Evolutionary conservation across 2,113 vertebrate genomes (phyloP), one percentile per base, ranked within the genome.

Genomic region (Natator depressus): DNA sequence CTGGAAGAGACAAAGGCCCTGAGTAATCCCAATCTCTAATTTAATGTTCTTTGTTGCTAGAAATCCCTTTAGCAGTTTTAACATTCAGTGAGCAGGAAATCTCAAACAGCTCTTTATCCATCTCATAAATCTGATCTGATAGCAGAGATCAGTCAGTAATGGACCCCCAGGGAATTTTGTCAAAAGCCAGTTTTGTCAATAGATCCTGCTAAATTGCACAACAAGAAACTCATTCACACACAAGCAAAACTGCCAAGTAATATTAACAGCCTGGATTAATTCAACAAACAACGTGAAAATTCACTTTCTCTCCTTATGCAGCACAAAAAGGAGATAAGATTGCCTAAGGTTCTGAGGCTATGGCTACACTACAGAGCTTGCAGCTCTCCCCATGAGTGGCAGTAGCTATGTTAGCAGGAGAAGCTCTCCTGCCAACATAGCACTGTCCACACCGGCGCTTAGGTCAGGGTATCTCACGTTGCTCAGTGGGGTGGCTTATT

Each of bases 11-110:
- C 51, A 92, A 93, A 90, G 24, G 62, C 16, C 76, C 35, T 95
- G 49, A 38, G 2, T 83, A 92, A 92, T 88, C 62, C 81, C 27
- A 24, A 6, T 91, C 75, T 95, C 85, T 91, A 88, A 19, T 91
- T 87, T 89, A 94, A 93, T n/a, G 53, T 92, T 88, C 82, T 91
- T 88, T 90, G 51, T 84, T 87, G 42, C 38, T 89, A 93, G 86
- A 94, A 92, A 91, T 89, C 87, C 93, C 55, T 84, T 92, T 17
- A 94, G 81, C 82, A 76, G 86, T 83, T 86, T 92, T 93, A 97
- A 94, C 80, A 54, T 90, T 65, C 19, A 91, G 22, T 88, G 93
- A 94, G 59, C 62, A 89, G n/a, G 81, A 94, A 94, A 93, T 69
- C 51, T 46, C 84, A 91, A 92, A 91, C 47, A 57, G n/a, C 62